Evolutionary conservation across 1,140 invertebrate species (phyloP), one percentile per base, ranked within the genome.

Genomic region (Sycophaga agraensis): DNA sequence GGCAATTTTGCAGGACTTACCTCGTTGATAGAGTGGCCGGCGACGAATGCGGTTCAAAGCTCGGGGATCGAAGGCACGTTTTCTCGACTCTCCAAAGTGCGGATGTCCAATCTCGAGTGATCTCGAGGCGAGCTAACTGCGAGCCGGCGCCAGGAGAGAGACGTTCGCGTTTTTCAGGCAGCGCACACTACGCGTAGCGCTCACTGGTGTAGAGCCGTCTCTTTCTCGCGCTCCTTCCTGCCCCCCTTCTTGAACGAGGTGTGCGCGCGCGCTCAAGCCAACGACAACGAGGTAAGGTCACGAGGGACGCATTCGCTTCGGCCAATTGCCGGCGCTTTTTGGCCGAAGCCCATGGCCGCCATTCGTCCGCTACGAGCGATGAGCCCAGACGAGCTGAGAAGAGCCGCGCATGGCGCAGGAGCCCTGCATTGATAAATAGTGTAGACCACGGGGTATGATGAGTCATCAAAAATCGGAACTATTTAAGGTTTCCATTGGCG

Each of bases 131-230:
- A 50, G 19, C 17, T 35, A 28, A 35, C 31, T 50, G 19, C 48
- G 19, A 35, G 31, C 31, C 31, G 48, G 48, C 48, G 31, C 31
- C 19, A 16, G 4, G 16, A 37, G 31, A 50, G 31, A 49, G 46
- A 34, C 28, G 45, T 39, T 58, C 56, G 56, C 45, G 28, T 42
- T 34, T 45, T 46, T 45, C 46, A 31, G 40, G 21, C 14, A 28
- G 26, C 42, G 42, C 43, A 21, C 28, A 14, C 28, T 50, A n/a
- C n/a, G n/a, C n/a, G n/a, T n/a, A n/a, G n/a, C n/a, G n/a, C n/a
- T n/a, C n/a, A n/a, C n/a, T n/a, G n/a, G n/a, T n/a, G n/a, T n/a
- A n/a, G n/a, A n/a, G 24, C 17, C 2, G 39, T 42, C 14, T 26
- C 43, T 57, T n/a, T 16, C 34, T 46, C 17, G 19, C n/a, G 37